phyloP scores from a whole-genome alignment of 2,113 vertebrate species.

The Phyllopteryx taeniolatus region DNA sequence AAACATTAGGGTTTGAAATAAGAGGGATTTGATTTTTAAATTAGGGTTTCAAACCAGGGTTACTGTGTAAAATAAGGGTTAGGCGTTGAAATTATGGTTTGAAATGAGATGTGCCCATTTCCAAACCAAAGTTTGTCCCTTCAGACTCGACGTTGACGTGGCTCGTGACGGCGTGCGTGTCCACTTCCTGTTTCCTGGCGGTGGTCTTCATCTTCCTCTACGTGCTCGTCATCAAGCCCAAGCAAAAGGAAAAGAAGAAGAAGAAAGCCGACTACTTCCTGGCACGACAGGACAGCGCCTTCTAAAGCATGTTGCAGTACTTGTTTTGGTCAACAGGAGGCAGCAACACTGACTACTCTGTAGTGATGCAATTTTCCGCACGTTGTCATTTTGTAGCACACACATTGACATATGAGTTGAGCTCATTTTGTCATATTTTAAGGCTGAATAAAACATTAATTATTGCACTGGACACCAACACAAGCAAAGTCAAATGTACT shows the following conservation, averaged over 20 bases:
- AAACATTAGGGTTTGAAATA: too few species aligned
- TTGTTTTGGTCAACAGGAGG: not conserved
- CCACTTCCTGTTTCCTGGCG: slow-evolving; percentile 35
- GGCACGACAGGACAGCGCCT: slow-evolving; percentile 53
- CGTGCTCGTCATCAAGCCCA: slow-evolving; percentile 50
- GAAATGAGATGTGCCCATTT: not conserved
- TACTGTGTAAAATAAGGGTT: not conserved
- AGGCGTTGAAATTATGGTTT: not conserved
- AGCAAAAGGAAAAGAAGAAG: slow-evolving; percentile 32
- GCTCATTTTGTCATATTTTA: not conserved
- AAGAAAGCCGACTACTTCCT: slow-evolving; percentile 54
- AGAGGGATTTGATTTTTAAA: not conserved
- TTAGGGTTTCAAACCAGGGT: not conserved
- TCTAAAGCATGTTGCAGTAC: slow-evolving; percentile 12
- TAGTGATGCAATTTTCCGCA: not conserved
- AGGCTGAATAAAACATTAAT: not conserved
- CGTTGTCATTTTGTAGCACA: too few species aligned
- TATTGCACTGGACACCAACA: not conserved
- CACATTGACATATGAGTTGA: not conserved
- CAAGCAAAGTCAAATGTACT: not conserved
- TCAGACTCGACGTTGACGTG: slow-evolving; percentile 55
- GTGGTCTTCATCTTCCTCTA: slow-evolving; percentile 48
- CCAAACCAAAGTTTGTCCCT: not conserved
- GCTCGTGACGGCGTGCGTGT: slow-evolving; percentile 17
- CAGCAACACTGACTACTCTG: not conserved